phyloP scores from a whole-genome alignment of 2,797 vertebrate genomes.

The Xiphophorus birchmanni region DNA sequence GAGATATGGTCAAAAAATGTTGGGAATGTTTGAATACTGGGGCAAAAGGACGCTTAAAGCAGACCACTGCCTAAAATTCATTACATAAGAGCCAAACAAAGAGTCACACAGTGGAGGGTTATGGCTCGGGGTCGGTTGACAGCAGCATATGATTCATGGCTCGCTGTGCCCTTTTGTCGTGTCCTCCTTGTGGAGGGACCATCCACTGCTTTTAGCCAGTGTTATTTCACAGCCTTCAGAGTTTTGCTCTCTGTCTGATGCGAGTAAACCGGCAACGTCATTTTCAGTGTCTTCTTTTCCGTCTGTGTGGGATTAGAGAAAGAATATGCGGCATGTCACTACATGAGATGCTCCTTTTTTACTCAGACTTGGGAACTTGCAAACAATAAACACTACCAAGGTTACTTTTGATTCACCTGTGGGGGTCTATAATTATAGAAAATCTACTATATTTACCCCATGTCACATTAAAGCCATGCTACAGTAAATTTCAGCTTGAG shows the following conservation, averaged over 20 bases:
- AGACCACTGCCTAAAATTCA: conserved; percentile 63
- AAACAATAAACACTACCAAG: conserved; percentile 28
- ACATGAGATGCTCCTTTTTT: conserved; percentile 43
- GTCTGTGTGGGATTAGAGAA: conserved; percentile 41
- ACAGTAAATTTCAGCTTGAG: not conserved
- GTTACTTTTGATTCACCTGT: conserved; percentile 22
- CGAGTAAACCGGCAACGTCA: conserved; percentile 70
- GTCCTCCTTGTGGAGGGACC: conserved; percentile 74
- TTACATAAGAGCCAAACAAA: conserved; percentile 77
- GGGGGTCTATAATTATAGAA: conserved; percentile 3
- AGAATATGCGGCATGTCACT: conserved; percentile 67
- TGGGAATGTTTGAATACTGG: conserved; percentile 64
- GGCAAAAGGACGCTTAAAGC: conserved; percentile 65
- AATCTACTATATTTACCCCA: conserved; percentile 22
- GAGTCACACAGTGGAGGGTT: conserved; percentile 74
- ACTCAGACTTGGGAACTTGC: conserved; percentile 42
- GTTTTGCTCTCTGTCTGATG: conserved; percentile 50
- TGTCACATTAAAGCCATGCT: conserved; percentile 26
- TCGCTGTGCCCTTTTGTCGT: conserved; percentile 75
- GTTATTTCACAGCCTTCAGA: conserved; percentile 69
- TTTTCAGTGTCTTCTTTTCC: conserved; percentile 51
- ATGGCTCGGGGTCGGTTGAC: conserved; percentile 78
- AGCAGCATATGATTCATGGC: conserved; percentile 81
- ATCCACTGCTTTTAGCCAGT: conserved; percentile 71
- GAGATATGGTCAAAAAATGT: conserved; percentile 39